Base-by-base conservation (phyloP, 2,797 vertebrate species). In the Enteromius argenteus region DNA sequence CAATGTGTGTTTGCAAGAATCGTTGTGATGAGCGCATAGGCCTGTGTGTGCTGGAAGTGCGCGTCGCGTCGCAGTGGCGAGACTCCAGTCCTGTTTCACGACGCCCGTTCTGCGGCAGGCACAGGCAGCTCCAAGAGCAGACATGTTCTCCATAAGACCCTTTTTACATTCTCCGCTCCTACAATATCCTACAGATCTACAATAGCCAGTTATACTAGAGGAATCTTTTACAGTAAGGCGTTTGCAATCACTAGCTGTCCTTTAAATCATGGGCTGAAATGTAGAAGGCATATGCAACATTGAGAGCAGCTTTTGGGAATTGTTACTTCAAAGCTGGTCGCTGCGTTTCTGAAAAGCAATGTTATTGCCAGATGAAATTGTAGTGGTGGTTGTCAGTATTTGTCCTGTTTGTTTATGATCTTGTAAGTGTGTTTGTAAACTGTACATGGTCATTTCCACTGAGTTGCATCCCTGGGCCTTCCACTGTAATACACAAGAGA, bases 381-480 rank as follows among this genome's bases (percentile, higher is more conserved):
- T 51, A 68, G 19, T 39, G 66, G 53, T 79, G 39, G 21, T 8
- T 37, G 21, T 42, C 56, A 51, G 4, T 51, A 30, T 51, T 58
- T 3, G 1, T 4, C 5, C 0, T 64, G 42, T 74, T 78, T 79
- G 23, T 76, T 62, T 74, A 35, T 80, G 21, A 39, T 64, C 3
- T 8, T 66, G 64, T 46, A 23, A 46, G n/a, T 30, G 72, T 37
- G 35, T 81, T 81, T 78, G 49, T 67, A 71, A 53, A 79, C 42
- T 7, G 9, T 27, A 73, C 23, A 64, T 0, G 46, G 66, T 83
- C 35, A 69, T 66, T 37, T 44, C 49, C 19, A 81, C 72, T 23
- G 85, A 85, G 90, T 91, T 90, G 87, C 86, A 84, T 87, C 87
- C 83, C 86, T 10, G 71, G 46, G 30, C 17, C 60, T 58, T 67